These are phyloP conservation scores for Homarus americanus DNA, from an alignment of 1,140 invertebrate species.

Conservation along the genomic window DNA sequence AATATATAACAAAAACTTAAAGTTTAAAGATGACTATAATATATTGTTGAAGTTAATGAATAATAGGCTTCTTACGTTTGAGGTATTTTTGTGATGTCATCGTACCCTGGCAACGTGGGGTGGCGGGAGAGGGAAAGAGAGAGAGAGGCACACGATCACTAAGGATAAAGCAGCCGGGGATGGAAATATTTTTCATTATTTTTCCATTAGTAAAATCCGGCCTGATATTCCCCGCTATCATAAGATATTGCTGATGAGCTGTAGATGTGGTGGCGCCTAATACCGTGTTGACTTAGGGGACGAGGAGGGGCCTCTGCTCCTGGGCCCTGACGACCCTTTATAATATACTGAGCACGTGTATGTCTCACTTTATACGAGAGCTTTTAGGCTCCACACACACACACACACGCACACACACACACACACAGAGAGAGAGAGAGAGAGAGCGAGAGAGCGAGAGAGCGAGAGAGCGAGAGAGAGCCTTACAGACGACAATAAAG, in stretches of 20 bases:
- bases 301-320: not conserved
- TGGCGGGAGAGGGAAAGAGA: not conserved
- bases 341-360: not conserved
- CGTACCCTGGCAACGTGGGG: conserved; percentile 1
- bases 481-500: too few species aligned
- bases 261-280: conserved; percentile 42
- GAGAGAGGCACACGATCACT: not conserved
- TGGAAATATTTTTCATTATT: conserved; percentile 70
- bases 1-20: too few species aligned
- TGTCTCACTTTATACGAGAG: too few species aligned
- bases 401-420: too few species aligned
- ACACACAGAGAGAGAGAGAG: too few species aligned
- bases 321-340: not conserved
- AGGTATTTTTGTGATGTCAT: not conserved
- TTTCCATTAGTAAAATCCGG: conserved; percentile 69
- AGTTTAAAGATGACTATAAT: too few species aligned
- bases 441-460: too few species aligned
- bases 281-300: not conserved
- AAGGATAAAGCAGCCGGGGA: conserved; percentile 44
- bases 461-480: too few species aligned
- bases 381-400: too few species aligned
- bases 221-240: conserved; percentile 63
- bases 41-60: too few species aligned
- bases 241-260: conserved; percentile 69
- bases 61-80: too few species aligned